A percentile compares a stretch with the other conserved stretches of the same genome.
phyloP scores from a whole-genome alignment of 1,140 invertebrate genomes.

The Drosophila lacertosa region DNA sequence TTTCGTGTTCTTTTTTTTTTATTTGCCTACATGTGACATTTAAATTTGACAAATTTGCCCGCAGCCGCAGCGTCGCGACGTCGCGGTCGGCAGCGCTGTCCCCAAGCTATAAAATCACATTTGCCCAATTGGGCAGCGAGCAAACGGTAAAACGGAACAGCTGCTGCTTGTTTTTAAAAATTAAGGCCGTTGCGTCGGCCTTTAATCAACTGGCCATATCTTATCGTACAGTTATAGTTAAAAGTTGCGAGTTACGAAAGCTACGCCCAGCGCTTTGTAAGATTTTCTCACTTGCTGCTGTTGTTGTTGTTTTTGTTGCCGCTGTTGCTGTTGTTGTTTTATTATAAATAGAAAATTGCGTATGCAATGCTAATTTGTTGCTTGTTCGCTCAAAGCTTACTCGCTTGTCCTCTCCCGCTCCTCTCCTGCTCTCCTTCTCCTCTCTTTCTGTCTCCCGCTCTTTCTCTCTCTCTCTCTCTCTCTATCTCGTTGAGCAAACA shows the following conservation, averaged over 20 bases:
- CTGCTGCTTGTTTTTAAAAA: constrained; percentile 39
- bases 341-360: constrained; percentile 84
- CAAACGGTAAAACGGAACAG: constrained; percentile 37
- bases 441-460: constrained; percentile 10
- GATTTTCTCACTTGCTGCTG: constrained; percentile 38
- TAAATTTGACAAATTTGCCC: constrained; percentile 48
- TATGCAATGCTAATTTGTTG: constrained; percentile 77
- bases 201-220: constrained; percentile 55
- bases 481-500: constrained; percentile 52
- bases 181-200: not conserved
- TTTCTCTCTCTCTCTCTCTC: constrained; percentile 18
- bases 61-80: constrained; percentile 2
- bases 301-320: too few relatives aligned
- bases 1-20: constrained; percentile 22
- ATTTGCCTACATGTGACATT: constrained; percentile 50
- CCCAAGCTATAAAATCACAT: constrained; percentile 25
- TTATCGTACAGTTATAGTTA: constrained; percentile 39
- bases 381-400: constrained; percentile 34
- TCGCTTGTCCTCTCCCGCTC: constrained; percentile 21
- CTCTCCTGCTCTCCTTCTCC: constrained; percentile 24
- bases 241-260: constrained; percentile 65
- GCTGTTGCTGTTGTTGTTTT: constrained; percentile 63
- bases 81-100: constrained; percentile 20
- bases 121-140: constrained; percentile 27
- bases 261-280: constrained; percentile 45